Evolutionary conservation across 1,140 invertebrate species (phyloP).

Genomic region (Drosophila pseudoobscura): DNA sequence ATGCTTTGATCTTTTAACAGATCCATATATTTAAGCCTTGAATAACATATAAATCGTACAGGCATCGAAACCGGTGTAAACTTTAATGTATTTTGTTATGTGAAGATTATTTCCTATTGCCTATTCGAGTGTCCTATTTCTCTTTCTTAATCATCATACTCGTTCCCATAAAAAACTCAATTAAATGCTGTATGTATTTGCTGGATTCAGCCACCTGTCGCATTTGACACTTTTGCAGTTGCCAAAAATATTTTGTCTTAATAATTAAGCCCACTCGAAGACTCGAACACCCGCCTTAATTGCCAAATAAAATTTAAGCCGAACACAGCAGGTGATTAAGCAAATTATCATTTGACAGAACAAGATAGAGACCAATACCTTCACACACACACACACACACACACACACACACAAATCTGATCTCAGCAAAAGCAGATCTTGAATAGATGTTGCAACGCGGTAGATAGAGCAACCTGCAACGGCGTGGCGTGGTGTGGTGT

Average conservation of each 20-base stretch:
- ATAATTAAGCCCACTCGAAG: conserved; percentile 23
- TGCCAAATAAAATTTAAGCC: conserved; percentile 24
- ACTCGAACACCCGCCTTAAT: conserved; percentile 52
- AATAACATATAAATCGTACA: too few relatives aligned
- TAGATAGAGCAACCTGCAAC: conserved; percentile 41
- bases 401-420: conserved; percentile 1
- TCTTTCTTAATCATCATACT: too few relatives aligned
- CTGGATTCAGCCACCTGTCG: too few relatives aligned
- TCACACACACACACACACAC: not conserved
- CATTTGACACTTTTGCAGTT: not conserved
- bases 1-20: too few relatives aligned
- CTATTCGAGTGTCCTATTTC: too few relatives aligned
- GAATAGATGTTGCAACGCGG: conserved; percentile 42
- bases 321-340: conserved; percentile 38
- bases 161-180: too few relatives aligned
- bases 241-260: conserved; percentile 5
- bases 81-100: too few relatives aligned
- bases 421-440: conserved; percentile 8
- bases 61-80: too few relatives aligned
- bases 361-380: conserved; percentile 1
- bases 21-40: too few relatives aligned
- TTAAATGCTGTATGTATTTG: too few relatives aligned
- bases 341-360: conserved; percentile 57
- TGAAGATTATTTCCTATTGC: too few relatives aligned
- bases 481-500: conserved; percentile 5